Base-by-base conservation (phyloP, 2,113 vertebrate genomes). In the Rhinogobius similis region DNA sequence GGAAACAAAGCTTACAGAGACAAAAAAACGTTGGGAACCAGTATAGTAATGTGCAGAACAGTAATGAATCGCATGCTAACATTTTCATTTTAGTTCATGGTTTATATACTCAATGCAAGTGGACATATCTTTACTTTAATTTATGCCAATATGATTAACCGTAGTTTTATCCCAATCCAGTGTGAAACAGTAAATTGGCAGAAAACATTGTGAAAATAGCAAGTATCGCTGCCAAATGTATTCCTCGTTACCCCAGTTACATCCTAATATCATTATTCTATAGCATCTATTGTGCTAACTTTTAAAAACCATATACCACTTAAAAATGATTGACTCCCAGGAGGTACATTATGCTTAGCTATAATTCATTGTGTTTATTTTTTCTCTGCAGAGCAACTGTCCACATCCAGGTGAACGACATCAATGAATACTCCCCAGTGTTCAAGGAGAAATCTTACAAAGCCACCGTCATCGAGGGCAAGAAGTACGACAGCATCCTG, bases 381-480 rank as follows among this genome's bases (percentile, higher is more conserved):
- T 8, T 8, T 14, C 48, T 66, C 61, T 13, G 29, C 90, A 99
- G 98, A 88, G 97, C 98, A 20, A 96, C 95, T 0, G 97, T 99
- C 0, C 98, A 98, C 10, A 98, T 99, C 78, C 98, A 98, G 90
- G 98, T 99, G 82, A 99, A 96, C 0, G 97, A 99, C 1, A 94
- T 99, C 67, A 99, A 99, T 0, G 97, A 99, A 59, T 98, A 97
- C 0, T 95, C 97, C 0, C 98, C 98, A 0, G 95, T 97, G 68
- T 99, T 99, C 89, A 97, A 95, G 77, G 97, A 98, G 93, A 98
- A 98, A 79, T 96, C 96, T 0, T 99, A 99, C 94, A 98, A 98
- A 82, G 96, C 95, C 7, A 90, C 95, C 0, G 94, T 93, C 0
- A 88, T 95, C 0, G 98, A 99, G 86, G 98, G 97, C 6, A 94